Evolutionary conservation across 2,113 vertebrate species (phyloP), one percentile per base, ranked within the genome.

Genomic region (Ceyx margarethae): DNA sequence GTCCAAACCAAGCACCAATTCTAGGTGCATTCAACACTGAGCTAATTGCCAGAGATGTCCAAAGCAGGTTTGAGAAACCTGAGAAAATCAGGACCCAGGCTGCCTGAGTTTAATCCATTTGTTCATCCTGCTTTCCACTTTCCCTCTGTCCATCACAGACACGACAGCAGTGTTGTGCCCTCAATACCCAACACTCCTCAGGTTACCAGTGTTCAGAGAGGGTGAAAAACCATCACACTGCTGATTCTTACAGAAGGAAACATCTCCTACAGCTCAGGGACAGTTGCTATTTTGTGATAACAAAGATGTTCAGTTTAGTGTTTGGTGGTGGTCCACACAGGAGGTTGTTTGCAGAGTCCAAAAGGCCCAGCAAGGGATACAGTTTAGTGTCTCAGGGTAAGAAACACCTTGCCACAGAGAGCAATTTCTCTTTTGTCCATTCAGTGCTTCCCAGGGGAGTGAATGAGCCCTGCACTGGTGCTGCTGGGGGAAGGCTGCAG

Each of bases 121-220:
- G 28, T 4, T 20, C 31, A 19, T 29, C 77, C 40, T 35, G 21
- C 37, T 64, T 19, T 33, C 51, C 2, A 3, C 22, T 67, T 43
- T 10, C 76, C 71, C 2, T n/a, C 1, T 15, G 56, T 13, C 13
- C 13, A 26, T 26, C 6, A 26, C 31, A 3, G 3, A 13, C 10
- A 2, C 3, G 35, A 13, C 1, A 3, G 35, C 58, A n/a, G 42
- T 11, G 35, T 5, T 26, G 1, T 0, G 18, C 31, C 58, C 66
- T 25, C 35, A 5, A 11, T 16, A 11, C 42, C 25, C 2, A 2
- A 13, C 7, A 3, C 17, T 20, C 33, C 16, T 23, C 71, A 25
- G 3, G 35, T 10, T 25, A 31, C 42, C 51, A 0, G 4, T 0
- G 12, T 2, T 10, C 10, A 5, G 20, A 6, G 31, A 13, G 18